Evolutionary conservation across 2,113 vertebrate species (phyloP).

Genomic region (Stegostoma tigrinum): DNA sequence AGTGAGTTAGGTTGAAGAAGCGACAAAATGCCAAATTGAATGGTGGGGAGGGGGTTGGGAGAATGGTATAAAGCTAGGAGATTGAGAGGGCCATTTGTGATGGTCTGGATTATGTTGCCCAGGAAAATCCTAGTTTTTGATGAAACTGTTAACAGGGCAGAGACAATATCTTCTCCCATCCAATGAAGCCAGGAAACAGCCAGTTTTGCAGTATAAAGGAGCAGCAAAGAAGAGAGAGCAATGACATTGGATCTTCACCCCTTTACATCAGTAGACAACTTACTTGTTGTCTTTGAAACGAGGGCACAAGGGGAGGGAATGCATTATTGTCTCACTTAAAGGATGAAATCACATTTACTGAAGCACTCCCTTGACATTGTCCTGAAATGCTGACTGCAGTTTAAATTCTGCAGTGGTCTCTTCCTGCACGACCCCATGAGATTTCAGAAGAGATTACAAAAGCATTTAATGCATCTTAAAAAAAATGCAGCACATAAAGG

Average conservation of each 20-base stretch:
- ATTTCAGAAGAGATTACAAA: not conserved
- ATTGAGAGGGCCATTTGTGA: not conserved
- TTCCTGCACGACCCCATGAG: not conserved
- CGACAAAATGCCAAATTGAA: not conserved
- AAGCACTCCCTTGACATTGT: not conserved
- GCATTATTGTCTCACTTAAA: not conserved
- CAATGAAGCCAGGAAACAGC: not conserved
- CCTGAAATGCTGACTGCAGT: not conserved
- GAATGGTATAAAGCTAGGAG: not conserved
- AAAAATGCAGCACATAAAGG: not conserved
- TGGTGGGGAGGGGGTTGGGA: not conserved
- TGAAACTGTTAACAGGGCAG: not conserved
- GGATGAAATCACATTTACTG: not conserved
- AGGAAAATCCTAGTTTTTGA: not conserved
- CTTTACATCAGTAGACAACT: not conserved
- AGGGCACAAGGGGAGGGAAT: not conserved
- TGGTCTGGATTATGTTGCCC: not conserved
- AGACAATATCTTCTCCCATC: not conserved
- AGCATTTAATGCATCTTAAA: not conserved
- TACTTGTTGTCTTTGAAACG: not conserved
- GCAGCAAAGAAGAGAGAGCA: not conserved
- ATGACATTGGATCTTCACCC: not conserved
- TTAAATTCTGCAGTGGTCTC: not conserved
- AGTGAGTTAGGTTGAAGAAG: not conserved
- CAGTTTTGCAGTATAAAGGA: not conserved